Evolutionary conservation across 2,797 vertebrate species (phyloP), one percentile per base, ranked within the genome.

Genomic region (Sebastes glaucus): DNA sequence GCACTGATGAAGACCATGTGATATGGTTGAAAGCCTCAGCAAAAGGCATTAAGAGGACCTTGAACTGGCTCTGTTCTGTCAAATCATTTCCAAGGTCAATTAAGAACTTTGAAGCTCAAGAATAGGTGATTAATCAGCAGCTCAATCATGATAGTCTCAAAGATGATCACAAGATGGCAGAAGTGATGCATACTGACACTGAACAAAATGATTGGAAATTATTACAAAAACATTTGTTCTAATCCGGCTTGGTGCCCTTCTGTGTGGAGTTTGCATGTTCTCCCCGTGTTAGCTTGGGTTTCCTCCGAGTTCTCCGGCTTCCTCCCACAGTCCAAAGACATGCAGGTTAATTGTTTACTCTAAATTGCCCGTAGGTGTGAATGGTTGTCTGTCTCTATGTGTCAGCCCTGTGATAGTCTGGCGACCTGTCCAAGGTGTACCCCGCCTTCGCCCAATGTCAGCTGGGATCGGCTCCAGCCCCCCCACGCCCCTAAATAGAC

Each of bases 161-260:
- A 27, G 13, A 66, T 52, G 38, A 7, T 32, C 84, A 78, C 74
- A 28, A 33, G 56, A 59, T 75, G 81, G 77, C 71, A 84, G 81
- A 66, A 70, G 55, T 71, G 33, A 66, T 18, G 5, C 18, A 32
- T 32, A 30, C 6, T 56, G 61, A 18, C 53, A 3, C 0, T 62
- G 22, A 76, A 55, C 5, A 28, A 62, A 55, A 25, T 7, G 4
- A 49, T 1, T 18, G 6, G 28, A 22, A 61, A 6, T 20, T 2
- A 42, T 3, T 42, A 0, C 38, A 42, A 42, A 42, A 16, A 16
- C 0, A 42, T 42, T 42, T 16, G 38, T 42, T 42, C 38, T 42
- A 42, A 42, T 0, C 38, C 14, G 14, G 6, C 14, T 42, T 0
- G 38, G 38, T 0, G 38, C 38, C 38, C 2, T 16, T 16, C 14